A percentile compares a stretch with the other conserved stretches of the same genome.
Conservation (phyloP, 64 coral and sea anemone species). For the Actinia equina region DNA sequence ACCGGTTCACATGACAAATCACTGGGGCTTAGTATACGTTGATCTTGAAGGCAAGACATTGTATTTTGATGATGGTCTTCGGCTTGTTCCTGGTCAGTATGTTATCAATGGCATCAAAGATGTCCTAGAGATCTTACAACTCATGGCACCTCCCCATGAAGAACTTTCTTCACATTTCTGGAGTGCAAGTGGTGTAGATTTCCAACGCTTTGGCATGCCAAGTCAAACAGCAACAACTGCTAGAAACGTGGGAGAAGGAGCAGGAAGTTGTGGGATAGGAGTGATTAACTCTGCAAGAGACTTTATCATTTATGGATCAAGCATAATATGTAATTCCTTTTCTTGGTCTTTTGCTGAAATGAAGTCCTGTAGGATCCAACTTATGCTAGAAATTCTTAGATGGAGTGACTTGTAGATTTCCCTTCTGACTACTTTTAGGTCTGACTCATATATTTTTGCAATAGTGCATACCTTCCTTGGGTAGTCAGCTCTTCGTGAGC, state of each 20-base stretch:
- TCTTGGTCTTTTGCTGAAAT: constrained; percentile 41
- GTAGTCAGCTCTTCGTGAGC: too few species aligned
- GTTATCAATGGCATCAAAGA: constrained; percentile 28
- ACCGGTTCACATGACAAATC: constrained; percentile 57
- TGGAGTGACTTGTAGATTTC: constrained; percentile 13
- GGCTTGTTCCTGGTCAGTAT: background rate
- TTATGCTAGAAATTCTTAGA: constrained; percentile 54
- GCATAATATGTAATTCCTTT: constrained; percentile 13
- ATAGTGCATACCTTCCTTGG: too few species aligned
- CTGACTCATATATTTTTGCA: background rate
- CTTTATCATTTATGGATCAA: constrained; percentile 6
- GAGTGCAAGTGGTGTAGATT: background rate
- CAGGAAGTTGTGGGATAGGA: constrained; percentile 51
- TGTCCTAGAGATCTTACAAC: background rate
- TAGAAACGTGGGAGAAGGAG: constrained; percentile 33
- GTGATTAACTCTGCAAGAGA: constrained; percentile 49
- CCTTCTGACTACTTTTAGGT: background rate
- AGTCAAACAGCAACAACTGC: constrained; percentile 20
- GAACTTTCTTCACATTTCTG: background rate
- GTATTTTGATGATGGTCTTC: constrained; percentile 75
- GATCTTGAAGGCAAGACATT: constrained; percentile 19
- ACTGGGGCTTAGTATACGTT: constrained; percentile 57
- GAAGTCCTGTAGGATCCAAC: constrained; percentile 18
- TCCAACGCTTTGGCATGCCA: constrained; percentile 48
- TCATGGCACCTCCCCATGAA: background rate